Evolutionary conservation across 2,797 vertebrate species (phyloP), one percentile per base, ranked within the genome.

Genomic region (Cossypha niveicapilla): DNA sequence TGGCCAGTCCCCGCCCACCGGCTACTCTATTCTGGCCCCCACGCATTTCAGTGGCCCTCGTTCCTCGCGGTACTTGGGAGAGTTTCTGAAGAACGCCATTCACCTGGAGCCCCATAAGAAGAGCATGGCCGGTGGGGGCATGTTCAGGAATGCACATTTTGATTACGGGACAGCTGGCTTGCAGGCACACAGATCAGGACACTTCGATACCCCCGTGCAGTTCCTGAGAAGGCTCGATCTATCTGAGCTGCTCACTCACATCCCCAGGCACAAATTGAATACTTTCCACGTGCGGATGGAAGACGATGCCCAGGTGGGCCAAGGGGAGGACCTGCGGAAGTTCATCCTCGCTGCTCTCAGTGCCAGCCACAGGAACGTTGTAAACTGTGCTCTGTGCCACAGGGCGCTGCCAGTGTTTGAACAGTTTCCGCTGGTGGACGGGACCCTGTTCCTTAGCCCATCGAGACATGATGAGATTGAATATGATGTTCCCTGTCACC

Each of bases 201-300:
- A 98, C 12, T 98, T 98, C 0, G 97, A 98, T 37, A 97, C 97
- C 0, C 99, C 99, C 0, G 99, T 99, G 88, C 99, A 99, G 97
- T 99, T 99, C 96, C 97, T 99, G 90, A 98, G 99, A 95, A 98
- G 99, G 97, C 98, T 99, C 84, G 99, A 99, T 98, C 98, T 99
- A 19, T 99, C 99, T 0, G 99, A 99, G 97, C 98, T 99, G 83
- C 98, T 99, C 71, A 97, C 99, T 32, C 99, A 99, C 96, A 97
- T 99, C 95, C 99, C 99, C 24, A 98, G 99, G 82, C 99, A 99
- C 82, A 99, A 99, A 95, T 96, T 99, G 95, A 99, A 99, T 98
- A 99, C 99, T 81, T 99, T 99, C 97, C 99, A 99, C 1, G 99
- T 99, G 73, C 98, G 99, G 71, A 99, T 99, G 99, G 99, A 99